Evolutionary conservation across 2,113 vertebrate genomes (phyloP), one percentile per base, ranked within the genome.

Genomic region (Lethenteron reissneri): DNA sequence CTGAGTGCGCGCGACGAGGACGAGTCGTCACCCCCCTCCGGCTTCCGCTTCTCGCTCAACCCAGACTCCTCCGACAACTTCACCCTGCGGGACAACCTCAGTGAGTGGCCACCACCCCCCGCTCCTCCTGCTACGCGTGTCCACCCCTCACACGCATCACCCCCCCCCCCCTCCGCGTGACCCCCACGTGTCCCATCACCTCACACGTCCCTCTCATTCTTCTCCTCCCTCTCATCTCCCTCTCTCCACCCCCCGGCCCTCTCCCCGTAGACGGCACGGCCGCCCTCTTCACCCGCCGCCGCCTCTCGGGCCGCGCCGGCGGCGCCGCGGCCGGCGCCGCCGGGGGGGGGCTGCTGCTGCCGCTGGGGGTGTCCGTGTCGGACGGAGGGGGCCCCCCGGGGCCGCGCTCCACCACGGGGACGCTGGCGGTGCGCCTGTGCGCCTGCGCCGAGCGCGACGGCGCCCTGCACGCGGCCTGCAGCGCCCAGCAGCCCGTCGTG

Each of bases 11-110:
- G 21, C 15, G 62, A 68, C 11, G 15, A 21, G n/a, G 62, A 68
- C 11, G 62, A 68, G 11, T 68, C 62, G 11, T 68, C 62, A 68
- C n/a, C n/a, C 11, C 62, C 62, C 10, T 17, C 15, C 21, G 62
- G 21, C 15, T 68, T 68, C 21, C 62, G 62, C 62, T 68, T 68
- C 62, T 68, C 21, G 15, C 7, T 68, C 15, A 21, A 21, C n/a
- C 62, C 62, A 11, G 62, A 68, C 21, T 9, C 62, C 8, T 21
- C 15, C n/a, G 62, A 21, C n/a, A 68, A 68, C 62, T 68, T 68
- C 62, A 68, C 62, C 62, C 62, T 68, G 8, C n/a, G 62, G 21
- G 62, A 68, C 62, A 68, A 68, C 62, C n/a, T 68, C 15, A 68
- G 62, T 68, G 62, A 68, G 62, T 68, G 21, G 15, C 15, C 62